Evolutionary conservation across 2,797 vertebrate species (phyloP).

Genomic region (Furcifer pardalis): DNA sequence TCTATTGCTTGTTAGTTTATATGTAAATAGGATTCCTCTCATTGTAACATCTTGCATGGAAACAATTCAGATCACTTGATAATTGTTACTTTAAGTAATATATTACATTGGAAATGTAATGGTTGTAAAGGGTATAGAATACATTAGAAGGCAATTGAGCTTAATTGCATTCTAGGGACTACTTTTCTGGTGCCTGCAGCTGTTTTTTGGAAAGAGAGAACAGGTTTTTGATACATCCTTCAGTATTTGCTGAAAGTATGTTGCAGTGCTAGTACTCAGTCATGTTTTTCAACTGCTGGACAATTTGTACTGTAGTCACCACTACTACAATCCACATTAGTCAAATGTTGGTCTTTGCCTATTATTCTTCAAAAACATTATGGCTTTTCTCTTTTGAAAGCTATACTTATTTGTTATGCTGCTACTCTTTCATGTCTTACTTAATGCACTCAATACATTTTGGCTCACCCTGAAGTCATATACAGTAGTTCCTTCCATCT

Average conservation of each 20-base stretch:
- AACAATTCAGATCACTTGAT: conserved; percentile 59
- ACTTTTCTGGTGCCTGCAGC: conserved; percentile 56
- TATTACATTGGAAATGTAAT: conserved; percentile 59
- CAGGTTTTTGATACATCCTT: conserved; percentile 54
- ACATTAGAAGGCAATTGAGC: conserved; percentile 61
- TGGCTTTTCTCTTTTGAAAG: background rate
- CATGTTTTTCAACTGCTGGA: conserved; percentile 35
- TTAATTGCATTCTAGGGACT: conserved; percentile 67
- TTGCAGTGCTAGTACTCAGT: conserved; percentile 26
- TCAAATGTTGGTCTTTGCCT: conserved; percentile 39
- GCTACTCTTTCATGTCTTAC: background rate
- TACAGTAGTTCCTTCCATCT: background rate
- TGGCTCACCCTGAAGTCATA: background rate
- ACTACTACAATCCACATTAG: conserved; percentile 48
- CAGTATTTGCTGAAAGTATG: conserved; percentile 51
- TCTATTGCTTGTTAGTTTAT: conserved; percentile 35
- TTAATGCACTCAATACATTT: background rate
- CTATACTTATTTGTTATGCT: background rate
- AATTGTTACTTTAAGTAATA: conserved; percentile 68
- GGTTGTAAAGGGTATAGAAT: conserved; percentile 57
- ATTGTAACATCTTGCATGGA: conserved; percentile 45
- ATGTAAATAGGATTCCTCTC: conserved; percentile 55
- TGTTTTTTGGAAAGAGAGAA: conserved; percentile 49
- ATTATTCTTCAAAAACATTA: conserved; percentile 11
- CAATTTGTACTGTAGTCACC: conserved; percentile 52